Evolutionary conservation across 2,797 vertebrate species (phyloP).

Genomic region (Pangasius mekongensis): DNA sequence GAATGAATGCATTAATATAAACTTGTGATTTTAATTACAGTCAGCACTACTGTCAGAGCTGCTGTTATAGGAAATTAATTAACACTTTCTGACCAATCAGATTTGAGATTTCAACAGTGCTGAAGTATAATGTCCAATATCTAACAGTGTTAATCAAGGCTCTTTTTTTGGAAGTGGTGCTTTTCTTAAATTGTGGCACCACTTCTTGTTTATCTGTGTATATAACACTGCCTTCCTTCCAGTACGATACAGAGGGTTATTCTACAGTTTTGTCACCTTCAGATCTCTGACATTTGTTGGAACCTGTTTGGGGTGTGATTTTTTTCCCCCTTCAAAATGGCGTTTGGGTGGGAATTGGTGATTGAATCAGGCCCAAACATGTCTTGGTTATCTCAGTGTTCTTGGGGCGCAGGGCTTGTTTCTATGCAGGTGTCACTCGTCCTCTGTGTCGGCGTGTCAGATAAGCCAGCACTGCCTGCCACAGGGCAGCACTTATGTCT

Average conservation of each 20-base stretch:
- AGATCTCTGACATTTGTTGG: neutral
- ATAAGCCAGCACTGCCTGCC: slow-evolving; percentile 62
- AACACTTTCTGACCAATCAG: neutral
- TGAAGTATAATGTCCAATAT: neutral
- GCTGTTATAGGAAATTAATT: neutral
- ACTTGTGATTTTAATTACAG: neutral
- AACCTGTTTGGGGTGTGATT: slow-evolving; percentile 17
- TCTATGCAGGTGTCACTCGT: slow-evolving; percentile 59
- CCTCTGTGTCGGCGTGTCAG: slow-evolving; percentile 53
- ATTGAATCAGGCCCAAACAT: slow-evolving; percentile 66
- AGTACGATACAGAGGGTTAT: neutral
- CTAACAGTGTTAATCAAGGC: too few relatives aligned
- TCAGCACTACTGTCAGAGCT: neutral
- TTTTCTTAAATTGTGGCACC: neutral
- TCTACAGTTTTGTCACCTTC: slow-evolving; percentile 1
- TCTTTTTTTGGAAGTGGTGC: neutral
- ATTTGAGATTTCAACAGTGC: neutral
- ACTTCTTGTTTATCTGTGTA: neutral
- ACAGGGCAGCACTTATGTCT: slow-evolving; percentile 54
- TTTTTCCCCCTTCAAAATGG: slow-evolving; percentile 35
- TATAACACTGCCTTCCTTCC: neutral
- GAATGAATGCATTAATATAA: neutral
- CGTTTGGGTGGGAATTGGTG: slow-evolving; percentile 60
- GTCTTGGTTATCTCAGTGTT: slow-evolving; percentile 68
- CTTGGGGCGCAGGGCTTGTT: slow-evolving; percentile 56